These are phyloP conservation scores for Drosophila ogumai DNA, from an alignment of 1,140 invertebrate genomes.

Conservation along the genomic window DNA sequence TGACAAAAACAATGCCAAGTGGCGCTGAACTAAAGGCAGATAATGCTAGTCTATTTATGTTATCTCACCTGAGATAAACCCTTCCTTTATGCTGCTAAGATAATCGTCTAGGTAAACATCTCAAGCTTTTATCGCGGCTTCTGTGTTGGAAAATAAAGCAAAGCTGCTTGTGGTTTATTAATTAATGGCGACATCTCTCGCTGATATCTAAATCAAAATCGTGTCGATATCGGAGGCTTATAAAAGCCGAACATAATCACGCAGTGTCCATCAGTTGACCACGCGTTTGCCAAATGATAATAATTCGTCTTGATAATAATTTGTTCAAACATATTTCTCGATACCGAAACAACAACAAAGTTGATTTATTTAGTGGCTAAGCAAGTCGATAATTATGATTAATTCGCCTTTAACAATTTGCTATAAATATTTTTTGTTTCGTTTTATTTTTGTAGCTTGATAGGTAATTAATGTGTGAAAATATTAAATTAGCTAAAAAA, in stretches of 20 bases:
- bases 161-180: neutral
- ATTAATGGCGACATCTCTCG: slow-evolving; percentile 8
- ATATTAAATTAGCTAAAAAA: slow-evolving; percentile 1
- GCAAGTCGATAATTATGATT: slow-evolving; percentile 11
- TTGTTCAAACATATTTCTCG: neutral
- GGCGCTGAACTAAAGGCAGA: slow-evolving; percentile 13
- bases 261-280: slow-evolving; percentile 17
- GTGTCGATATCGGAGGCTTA: neutral
- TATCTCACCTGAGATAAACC: slow-evolving; percentile 9
- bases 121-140: slow-evolving; percentile 32
- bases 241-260: slow-evolving; percentile 17
- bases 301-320: neutral
- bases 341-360: neutral
- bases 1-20: slow-evolving; percentile 4
- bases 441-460: neutral
- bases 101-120: neutral
- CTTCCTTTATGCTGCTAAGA: neutral
- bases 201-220: neutral
- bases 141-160: slow-evolving; percentile 17
- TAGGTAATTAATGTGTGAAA: slow-evolving; percentile 12
- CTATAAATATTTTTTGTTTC: slow-evolving; percentile 2
- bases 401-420: slow-evolving; percentile 2
- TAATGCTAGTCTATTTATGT: slow-evolving; percentile 11
- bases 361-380: slow-evolving; percentile 5
- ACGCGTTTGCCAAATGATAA: neutral